Percentiles rank a stretch among this genome's conserved stretches.
Evolutionary conservation across 2,888 invertebrate species (phyloP).

Genomic region (Spodoptera littoralis): DNA sequence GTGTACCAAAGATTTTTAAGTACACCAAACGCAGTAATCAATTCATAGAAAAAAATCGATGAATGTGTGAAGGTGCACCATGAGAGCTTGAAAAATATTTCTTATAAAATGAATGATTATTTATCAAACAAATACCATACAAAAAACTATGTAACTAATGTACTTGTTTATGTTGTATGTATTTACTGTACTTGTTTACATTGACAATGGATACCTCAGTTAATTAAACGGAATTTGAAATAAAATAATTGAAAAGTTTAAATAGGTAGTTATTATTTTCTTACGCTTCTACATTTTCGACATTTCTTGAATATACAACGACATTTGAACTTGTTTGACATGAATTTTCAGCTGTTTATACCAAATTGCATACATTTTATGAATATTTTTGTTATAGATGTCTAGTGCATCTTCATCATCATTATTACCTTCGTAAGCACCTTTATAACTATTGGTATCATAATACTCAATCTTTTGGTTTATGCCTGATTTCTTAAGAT

Average conservation of each 20-base stretch:
- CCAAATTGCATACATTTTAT: conserved; percentile 68
- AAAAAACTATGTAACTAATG: too few species aligned
- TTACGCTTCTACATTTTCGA: conserved; percentile 47
- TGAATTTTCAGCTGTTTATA: conserved; percentile 73
- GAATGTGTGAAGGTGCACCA: too few species aligned
- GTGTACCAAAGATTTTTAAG: too few species aligned
- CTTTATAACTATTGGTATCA: background rate
- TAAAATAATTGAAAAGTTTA: background rate
- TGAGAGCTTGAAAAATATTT: too few species aligned
- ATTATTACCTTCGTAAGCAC: background rate
- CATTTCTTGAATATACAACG: conserved; percentile 75
- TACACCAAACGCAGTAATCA: too few species aligned
- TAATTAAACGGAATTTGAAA: background rate
- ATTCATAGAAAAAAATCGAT: too few species aligned
- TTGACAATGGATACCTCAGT: background rate
- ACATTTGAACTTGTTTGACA: conserved; percentile 71
- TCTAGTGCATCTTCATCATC: background rate
- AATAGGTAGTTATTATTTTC: background rate
- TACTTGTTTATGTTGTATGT: too few species aligned
- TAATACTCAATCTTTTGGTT: background rate
- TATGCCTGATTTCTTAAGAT: background rate
- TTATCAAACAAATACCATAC: too few species aligned
- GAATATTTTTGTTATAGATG: conserved; percentile 5
- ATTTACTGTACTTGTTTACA: background rate
- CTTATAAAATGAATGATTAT: too few species aligned